These are phyloP conservation scores for Phenganax marumi DNA, from an alignment of 92 coral and sea anemone genomes.

Conservation along the genomic window DNA sequence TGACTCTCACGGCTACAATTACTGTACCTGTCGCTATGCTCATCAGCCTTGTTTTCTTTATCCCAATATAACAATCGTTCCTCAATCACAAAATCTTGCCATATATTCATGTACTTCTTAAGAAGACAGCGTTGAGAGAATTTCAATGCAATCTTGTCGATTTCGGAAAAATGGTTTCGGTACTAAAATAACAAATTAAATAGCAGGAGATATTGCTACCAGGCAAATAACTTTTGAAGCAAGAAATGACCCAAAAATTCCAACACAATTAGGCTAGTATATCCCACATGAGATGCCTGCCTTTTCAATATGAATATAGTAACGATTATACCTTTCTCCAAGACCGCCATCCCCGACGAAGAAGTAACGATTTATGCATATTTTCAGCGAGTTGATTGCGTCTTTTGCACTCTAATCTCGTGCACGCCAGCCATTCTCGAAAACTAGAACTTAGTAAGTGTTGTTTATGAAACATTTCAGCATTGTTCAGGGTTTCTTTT, in stretches of 20 bases:
- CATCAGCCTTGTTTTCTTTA: slow-evolving; percentile 84
- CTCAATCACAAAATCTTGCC: slow-evolving; percentile 85
- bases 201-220: background rate
- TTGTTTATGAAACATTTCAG: slow-evolving; percentile 57
- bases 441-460: slow-evolving; percentile 64
- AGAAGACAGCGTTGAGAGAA: slow-evolving; percentile 68
- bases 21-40: slow-evolving; percentile 75
- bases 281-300: no score
- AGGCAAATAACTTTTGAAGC: background rate
- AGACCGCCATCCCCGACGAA: slow-evolving; percentile 75
- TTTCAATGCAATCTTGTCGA: slow-evolving; percentile 76
- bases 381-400: slow-evolving; percentile 72
- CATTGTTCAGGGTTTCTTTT: slow-evolving; percentile 66
- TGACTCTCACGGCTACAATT: background rate
- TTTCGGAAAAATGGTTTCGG: slow-evolving; percentile 83
- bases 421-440: slow-evolving; percentile 71
- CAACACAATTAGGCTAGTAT: background rate
- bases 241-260: background rate
- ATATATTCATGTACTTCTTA: slow-evolving; percentile 70
- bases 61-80: slow-evolving; percentile 94
- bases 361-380: slow-evolving; percentile 59
- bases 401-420: slow-evolving; percentile 58
- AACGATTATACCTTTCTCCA: slow-evolving; percentile 77
- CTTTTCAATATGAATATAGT: no score
- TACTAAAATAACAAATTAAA: slow-evolving; percentile 51